These are phyloP conservation scores for Trilocha varians DNA, from an alignment of 2,888 invertebrate genomes.

Conservation along the genomic window DNA sequence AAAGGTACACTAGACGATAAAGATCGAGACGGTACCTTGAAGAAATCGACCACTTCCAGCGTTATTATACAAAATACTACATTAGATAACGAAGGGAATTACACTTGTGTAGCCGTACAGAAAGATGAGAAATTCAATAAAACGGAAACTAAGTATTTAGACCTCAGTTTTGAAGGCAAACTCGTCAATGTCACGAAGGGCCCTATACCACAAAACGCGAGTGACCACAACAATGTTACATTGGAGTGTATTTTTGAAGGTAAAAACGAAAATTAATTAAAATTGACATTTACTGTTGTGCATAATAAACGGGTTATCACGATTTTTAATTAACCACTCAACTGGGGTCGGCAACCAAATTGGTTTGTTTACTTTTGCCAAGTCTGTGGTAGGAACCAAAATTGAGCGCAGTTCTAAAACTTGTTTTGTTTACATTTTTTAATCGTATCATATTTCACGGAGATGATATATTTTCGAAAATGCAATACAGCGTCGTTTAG, in stretches of 20 bases:
- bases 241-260: conserved; percentile 56
- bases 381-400: too few relatives aligned
- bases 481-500: too few relatives aligned
- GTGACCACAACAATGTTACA: conserved; percentile 26
- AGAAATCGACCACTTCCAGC: conserved; percentile 29
- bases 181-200: conserved; percentile 28
- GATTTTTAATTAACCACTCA: too few relatives aligned
- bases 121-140: conserved; percentile 20
- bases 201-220: conserved; percentile 30
- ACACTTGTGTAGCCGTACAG: conserved; percentile 36
- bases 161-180: conserved; percentile 38
- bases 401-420: too few relatives aligned
- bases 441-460: too few relatives aligned
- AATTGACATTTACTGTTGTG: neutral
- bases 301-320: too few relatives aligned
- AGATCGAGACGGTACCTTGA: conserved; percentile 33
- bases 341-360: too few relatives aligned
- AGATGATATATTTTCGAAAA: too few relatives aligned
- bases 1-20: conserved; percentile 19
- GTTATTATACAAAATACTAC: conserved; percentile 37
- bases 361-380: too few relatives aligned
- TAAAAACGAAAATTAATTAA: conserved; percentile 17
- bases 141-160: conserved; percentile 18
- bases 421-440: too few relatives aligned
- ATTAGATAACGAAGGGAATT: conserved; percentile 41